Evolutionary conservation across 2,888 invertebrate genomes (phyloP).

Genomic region (Andrena bucephala): DNA sequence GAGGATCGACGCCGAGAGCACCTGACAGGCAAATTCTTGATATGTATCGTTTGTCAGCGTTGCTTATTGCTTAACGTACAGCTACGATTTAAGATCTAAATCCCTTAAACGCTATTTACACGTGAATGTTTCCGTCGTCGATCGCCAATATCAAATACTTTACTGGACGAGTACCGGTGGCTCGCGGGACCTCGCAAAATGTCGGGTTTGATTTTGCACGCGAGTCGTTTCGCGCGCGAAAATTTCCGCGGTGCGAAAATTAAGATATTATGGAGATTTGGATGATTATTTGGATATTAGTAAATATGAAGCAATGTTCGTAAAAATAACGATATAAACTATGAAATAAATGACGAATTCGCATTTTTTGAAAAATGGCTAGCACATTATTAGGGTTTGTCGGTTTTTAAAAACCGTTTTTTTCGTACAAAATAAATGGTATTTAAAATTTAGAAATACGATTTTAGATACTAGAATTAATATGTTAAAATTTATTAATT

Average conservation of each 20-base stretch:
- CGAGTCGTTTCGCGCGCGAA: too few relatives aligned
- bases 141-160: conserved; percentile 70
- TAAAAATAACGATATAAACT: too few relatives aligned
- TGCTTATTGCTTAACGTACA: conserved; percentile 72
- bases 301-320: not conserved
- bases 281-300: too few relatives aligned
- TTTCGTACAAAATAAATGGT: too few relatives aligned
- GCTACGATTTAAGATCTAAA: conserved; percentile 66
- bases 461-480: too few relatives aligned
- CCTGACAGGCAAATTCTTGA: conserved; percentile 79
- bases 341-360: too few relatives aligned
- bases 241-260: not conserved
- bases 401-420: too few relatives aligned
- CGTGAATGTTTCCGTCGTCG: conserved; percentile 30
- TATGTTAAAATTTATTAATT: too few relatives aligned
- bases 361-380: too few relatives aligned
- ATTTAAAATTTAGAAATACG: too few relatives aligned
- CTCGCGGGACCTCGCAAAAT: not conserved
- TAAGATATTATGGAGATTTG: not conserved
- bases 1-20: conserved; percentile 29
- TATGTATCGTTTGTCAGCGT: conserved; percentile 79
- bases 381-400: too few relatives aligned
- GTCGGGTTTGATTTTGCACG: not conserved
- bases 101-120: conserved; percentile 57
- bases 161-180: conserved; percentile 49